A percentile compares a stretch with the other conserved stretches of the same genome.
Evolutionary conservation across 1,140 invertebrate species (phyloP).

Genomic region (Sitophilus oryzae): DNA sequence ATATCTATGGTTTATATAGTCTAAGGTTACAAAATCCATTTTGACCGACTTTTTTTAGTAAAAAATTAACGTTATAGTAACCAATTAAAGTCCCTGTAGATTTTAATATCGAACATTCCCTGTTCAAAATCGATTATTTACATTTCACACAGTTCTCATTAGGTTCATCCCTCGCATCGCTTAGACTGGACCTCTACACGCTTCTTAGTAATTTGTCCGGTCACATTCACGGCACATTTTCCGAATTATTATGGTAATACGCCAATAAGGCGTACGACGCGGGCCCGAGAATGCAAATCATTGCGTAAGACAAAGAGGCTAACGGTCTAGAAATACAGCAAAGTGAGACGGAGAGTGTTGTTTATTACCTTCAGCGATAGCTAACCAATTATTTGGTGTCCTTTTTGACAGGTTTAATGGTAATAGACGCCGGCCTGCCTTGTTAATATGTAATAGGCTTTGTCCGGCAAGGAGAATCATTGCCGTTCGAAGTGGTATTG

Average conservation of each 20-base stretch:
- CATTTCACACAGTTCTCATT: too few relatives aligned
- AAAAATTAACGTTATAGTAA: too few relatives aligned
- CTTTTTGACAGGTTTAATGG: constrained; percentile 42
- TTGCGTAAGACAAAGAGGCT: constrained; percentile 28
- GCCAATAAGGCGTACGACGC: constrained; percentile 40
- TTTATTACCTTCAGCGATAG: constrained; percentile 40
- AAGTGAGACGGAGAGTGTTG: constrained; percentile 28
- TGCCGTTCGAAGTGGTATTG: too few relatives aligned
- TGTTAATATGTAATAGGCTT: constrained; percentile 42
- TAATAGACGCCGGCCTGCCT: constrained; percentile 41
- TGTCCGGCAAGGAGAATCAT: too few relatives aligned
- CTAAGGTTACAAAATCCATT: too few relatives aligned
- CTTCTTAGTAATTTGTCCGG: constrained; percentile 15
- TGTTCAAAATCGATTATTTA: too few relatives aligned
- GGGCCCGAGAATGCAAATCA: constrained; percentile 42
- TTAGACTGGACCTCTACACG: too few relatives aligned
- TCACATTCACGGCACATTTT: constrained; percentile 35
- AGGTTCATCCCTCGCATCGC: too few relatives aligned
- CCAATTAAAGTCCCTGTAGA: too few relatives aligned
- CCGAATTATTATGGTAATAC: constrained; percentile 42
- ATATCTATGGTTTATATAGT: too few relatives aligned
- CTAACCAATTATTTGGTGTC: constrained; percentile 42
- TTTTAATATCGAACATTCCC: too few relatives aligned
- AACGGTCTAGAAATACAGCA: not conserved
- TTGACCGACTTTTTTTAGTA: too few relatives aligned